Evolutionary conservation across 2,797 vertebrate species (phyloP), one percentile per base, ranked within the genome.

Genomic region (Hypotaenidia philippensis): DNA sequence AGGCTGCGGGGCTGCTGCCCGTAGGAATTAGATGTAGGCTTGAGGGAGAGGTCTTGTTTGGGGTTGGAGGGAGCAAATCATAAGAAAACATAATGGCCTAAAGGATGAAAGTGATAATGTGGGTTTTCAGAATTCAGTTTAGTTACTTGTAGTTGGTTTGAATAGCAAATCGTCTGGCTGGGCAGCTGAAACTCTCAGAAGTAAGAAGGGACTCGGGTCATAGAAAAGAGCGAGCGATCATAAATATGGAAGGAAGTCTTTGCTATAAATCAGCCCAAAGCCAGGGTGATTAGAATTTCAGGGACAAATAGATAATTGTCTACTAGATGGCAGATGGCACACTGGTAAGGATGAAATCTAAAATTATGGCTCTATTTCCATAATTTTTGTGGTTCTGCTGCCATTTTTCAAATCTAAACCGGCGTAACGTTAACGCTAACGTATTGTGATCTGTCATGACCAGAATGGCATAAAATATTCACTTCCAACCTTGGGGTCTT

Each of bases 291-390:
- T 41, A n/a, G 76, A 61, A 75, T 68, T 57, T 81, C 85, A 81
- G 72, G 91, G 76, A 83, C 84, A 91, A 74, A 81, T 34, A 86
- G 87, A 69, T 90, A 94, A 94, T 93, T 93, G 79, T 79, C 91
- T 90, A 2, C 88, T 61, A 79, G 90, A 25, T 84, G 78, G 86
- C 88, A 89, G 82, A 88, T 65, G 84, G 81, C 94, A 77, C 44
- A 23, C 8, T 49, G 34, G 32, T 70, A 55, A 68, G 88, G 82
- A 59, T 44, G 88, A 72, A 91, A 82, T 84, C 64, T 84, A 21
- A 80, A 94, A 74, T 87, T 80, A 83, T 44, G 71, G 78, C 45
- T 87, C 87, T 49, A 26, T 83, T 90, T 90, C 86, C 87, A 64
- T 94, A 66, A 85, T 71, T 96, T 89, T 70, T 27, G 49, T 85